Evolutionary conservation across 53 echinoderm and acorn worm species (phyloP), one percentile per base, ranked within the genome.

Genomic region (Temnopleurus reevesii): DNA sequence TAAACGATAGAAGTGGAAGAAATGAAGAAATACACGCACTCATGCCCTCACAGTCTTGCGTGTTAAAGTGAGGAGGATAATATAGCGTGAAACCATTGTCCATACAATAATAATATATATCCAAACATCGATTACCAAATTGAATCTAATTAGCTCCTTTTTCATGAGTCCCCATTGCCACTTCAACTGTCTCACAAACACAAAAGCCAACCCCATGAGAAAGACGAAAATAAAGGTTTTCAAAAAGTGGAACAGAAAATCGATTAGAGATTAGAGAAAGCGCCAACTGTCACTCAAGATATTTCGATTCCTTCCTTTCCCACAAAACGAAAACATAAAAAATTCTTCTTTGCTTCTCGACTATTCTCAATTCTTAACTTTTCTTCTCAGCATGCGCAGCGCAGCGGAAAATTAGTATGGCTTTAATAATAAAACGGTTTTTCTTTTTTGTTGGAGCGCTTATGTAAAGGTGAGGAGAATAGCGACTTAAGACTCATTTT

Each of bases 131-230:
- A 81, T 81, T 46, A 81, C 2, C 18, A 25, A 46, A 81, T 81
- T 53, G 81, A 15, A 81, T 81, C 81, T 81, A 81, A 81, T 81
- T 81, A 81, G 81, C 81, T 81, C 31, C 53, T 53, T 53, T 81
- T 29, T 19, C 27, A 31, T 24, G 53, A 18, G 49, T 12, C 49
- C 53, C 10, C 7, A 59, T 24, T 15, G 2, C 31, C 81, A 49
- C 53, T 53, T 81, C 29, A 15, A 24, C 77, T 19, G 9, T 45
- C 26, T 5, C 77, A 77, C 45, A 17, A 19, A 10, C 45, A 77
- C 43, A 77, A 77, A 77, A 44, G 45, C 19, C 44, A 44, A 34
- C 30, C 63, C 63, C 17, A 77, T 44, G 77, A 19, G 43, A 0
- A 77, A 59, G 59, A 77, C 38, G 44, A 13, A n/a, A 45, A 77